Evolutionary conservation across 1,140 invertebrate genomes (phyloP).

Genomic region (Sinella curviseta): DNA sequence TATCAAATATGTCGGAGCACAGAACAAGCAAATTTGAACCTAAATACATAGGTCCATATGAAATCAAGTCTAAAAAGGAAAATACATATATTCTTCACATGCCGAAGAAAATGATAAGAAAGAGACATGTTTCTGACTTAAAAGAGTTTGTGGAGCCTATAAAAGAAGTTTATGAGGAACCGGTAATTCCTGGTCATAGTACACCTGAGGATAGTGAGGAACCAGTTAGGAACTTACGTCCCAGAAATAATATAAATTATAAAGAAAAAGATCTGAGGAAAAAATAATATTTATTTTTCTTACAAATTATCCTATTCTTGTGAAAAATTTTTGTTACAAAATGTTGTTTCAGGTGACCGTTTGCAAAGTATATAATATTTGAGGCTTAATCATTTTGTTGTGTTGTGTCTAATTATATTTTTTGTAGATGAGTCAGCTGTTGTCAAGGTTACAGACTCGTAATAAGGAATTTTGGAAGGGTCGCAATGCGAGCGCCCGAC

Average conservation of each 20-base stretch:
- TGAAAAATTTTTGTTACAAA: too few relatives aligned
- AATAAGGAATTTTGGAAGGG: not conserved
- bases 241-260: not conserved
- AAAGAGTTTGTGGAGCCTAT: not conserved
- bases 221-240: not conserved
- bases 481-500: not conserved
- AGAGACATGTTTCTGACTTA: constrained; percentile 12
- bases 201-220: not conserved
- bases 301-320: not conserved
- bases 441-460: not conserved
- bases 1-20: not conserved
- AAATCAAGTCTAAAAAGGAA: not conserved
- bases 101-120: not conserved
- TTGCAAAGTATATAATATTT: too few relatives aligned
- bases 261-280: not conserved
- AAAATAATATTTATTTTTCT: not conserved
- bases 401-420: not conserved
- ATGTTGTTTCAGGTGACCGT: too few relatives aligned
- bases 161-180: not conserved
- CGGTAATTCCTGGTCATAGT: not conserved
- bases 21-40: constrained; percentile 1
- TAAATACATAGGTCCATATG: not conserved
- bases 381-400: not conserved
- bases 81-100: constrained; percentile 1
- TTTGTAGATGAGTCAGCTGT: not conserved